Evolutionary conservation across 2,113 vertebrate genomes (phyloP).

Genomic region (Lycaon pictus): DNA sequence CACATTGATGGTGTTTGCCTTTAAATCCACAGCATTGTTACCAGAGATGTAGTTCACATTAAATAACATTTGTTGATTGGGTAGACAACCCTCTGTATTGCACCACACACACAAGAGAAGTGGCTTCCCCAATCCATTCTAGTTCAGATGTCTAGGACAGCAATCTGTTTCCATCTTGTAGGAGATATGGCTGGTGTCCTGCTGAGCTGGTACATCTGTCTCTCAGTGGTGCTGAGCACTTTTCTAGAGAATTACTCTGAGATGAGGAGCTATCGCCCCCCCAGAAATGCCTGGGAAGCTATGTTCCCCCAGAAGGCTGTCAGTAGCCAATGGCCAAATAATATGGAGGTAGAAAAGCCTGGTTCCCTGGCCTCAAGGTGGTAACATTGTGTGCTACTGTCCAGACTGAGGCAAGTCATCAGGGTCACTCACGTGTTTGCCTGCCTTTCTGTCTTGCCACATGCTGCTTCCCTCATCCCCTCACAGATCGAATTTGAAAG

Average conservation of each 20-base stretch:
- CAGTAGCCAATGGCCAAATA: background rate
- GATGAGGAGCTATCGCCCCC: background rate
- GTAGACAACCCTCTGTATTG: conserved; percentile 26
- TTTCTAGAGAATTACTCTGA: background rate
- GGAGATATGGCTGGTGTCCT: background rate
- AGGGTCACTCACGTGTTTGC: background rate
- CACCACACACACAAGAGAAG: background rate
- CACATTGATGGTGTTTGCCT: background rate
- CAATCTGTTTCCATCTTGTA: background rate
- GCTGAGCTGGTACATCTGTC: background rate
- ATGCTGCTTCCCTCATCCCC: background rate
- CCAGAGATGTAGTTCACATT: conserved; percentile 9
- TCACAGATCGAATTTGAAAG: background rate
- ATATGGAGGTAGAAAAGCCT: background rate
- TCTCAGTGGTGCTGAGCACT: background rate
- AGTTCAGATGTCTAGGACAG: background rate
- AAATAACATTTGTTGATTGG: conserved; percentile 51
- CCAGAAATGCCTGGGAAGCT: conserved; percentile 2
- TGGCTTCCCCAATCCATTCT: background rate
- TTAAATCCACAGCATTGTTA: background rate
- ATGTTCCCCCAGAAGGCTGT: background rate
- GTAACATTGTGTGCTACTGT: background rate
- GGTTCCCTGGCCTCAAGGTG: background rate
- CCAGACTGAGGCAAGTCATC: background rate
- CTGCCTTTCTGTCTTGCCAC: background rate